A percentile compares a stretch with the other conserved stretches of the same genome.
These are phyloP conservation scores for Drosophila subsilvestris DNA, from an alignment of 2,888 invertebrate genomes.

Conservation along the genomic window DNA sequence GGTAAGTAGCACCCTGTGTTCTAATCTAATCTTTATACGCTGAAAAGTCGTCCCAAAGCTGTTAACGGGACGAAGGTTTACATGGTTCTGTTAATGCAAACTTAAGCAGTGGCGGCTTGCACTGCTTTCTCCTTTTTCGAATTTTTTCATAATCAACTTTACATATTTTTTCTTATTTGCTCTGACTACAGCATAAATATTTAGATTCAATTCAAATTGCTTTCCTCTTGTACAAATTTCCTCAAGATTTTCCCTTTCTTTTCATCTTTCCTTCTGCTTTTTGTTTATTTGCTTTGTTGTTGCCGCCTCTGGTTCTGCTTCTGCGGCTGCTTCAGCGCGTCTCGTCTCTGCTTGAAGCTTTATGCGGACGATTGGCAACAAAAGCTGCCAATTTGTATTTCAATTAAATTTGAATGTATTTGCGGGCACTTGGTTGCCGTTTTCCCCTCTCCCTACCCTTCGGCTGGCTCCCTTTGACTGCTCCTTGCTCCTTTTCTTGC, in stretches of 20 bases:
- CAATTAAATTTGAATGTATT: conserved; percentile 64
- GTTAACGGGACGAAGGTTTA: too few relatives aligned
- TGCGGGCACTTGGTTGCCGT: conserved; percentile 51
- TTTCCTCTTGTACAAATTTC: conserved; percentile 41
- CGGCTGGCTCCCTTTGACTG: background rate
- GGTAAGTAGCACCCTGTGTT: too few relatives aligned
- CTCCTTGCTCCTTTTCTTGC: conserved; percentile 4
- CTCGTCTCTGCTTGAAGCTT: conserved; percentile 15
- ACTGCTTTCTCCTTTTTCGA: too few relatives aligned
- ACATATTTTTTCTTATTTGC: conserved; percentile 13
- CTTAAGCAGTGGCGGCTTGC: too few relatives aligned
- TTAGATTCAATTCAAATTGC: conserved; percentile 57
- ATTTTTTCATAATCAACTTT: conserved; percentile 13
- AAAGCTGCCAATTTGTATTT: conserved; percentile 65
- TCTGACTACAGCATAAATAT: conserved; percentile 54
- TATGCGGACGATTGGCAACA: conserved; percentile 52
- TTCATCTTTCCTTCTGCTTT: background rate
- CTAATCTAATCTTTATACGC: too few relatives aligned
- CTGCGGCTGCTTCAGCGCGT: background rate
- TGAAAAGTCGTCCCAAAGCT: too few relatives aligned
- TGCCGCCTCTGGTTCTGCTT: conserved; percentile 27
- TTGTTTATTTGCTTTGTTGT: conserved; percentile 33
- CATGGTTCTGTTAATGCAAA: too few relatives aligned
- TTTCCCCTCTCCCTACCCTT: conserved; percentile 2
- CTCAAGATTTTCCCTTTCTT: conserved; percentile 12